These are phyloP conservation scores for Cyprinella venusta DNA, from an alignment of 2,797 vertebrate genomes.

Conservation along the genomic window DNA sequence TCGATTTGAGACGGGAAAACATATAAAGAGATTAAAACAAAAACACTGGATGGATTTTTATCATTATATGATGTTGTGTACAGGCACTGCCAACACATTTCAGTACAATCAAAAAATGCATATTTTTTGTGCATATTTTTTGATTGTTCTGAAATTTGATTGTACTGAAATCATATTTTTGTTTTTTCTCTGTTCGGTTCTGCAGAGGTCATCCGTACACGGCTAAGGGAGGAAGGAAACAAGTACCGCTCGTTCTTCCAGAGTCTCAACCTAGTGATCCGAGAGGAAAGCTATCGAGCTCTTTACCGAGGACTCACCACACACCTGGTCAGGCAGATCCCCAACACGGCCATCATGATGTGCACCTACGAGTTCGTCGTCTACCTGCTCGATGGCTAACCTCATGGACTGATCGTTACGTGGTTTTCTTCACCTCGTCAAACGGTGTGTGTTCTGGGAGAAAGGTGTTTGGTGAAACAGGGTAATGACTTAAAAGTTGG, in stretches of 20 bases:
- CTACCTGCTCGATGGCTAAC: constrained; percentile 90
- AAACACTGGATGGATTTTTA: too few species aligned
- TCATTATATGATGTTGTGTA: too few species aligned
- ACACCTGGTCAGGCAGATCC: constrained; percentile 95
- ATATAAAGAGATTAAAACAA: too few species aligned
- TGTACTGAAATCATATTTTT: too few species aligned
- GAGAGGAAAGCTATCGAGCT: constrained; percentile 91
- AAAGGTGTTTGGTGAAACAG: background rate
- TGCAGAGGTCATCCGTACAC: constrained; percentile 94
- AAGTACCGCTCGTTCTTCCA: constrained; percentile 96
- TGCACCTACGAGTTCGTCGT: constrained; percentile 96
- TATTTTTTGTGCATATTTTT: too few species aligned
- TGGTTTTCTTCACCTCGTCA: background rate
- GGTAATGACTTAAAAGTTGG: background rate
- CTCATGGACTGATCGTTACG: constrained; percentile 5
- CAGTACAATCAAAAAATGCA: too few species aligned
- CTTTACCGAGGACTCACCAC: constrained; percentile 96
- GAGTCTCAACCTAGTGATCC: constrained; percentile 87
- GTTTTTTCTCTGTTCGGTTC: background rate
- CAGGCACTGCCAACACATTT: too few species aligned
- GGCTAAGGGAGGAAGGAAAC: constrained; percentile 97
- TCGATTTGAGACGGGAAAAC: too few species aligned
- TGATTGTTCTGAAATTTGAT: too few species aligned
- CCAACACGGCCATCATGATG: constrained; percentile 99
- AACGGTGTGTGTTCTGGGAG: background rate